Evolutionary conservation across 2,113 vertebrate genomes (phyloP).

Genomic region (Microtus pennsylvanicus): DNA sequence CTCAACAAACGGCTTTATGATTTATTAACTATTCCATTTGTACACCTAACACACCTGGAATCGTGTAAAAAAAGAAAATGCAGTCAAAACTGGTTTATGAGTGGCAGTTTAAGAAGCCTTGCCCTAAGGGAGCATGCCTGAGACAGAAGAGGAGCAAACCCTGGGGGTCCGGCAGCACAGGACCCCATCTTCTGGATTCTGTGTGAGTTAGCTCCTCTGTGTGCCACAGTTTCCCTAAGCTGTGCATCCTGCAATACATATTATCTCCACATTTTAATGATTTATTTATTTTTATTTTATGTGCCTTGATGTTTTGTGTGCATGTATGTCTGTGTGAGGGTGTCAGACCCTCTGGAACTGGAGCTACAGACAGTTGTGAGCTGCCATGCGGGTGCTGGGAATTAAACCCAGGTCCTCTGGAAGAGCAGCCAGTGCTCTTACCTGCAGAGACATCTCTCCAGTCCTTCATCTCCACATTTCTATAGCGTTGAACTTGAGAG

Average conservation of each 20-base stretch:
- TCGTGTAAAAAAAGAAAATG: neutral
- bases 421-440: neutral
- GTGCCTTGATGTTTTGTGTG: neutral
- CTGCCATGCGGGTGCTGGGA: neutral
- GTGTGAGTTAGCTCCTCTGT: neutral
- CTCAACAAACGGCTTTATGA: neutral
- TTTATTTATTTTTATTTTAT: neutral
- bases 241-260: too few relatives aligned
- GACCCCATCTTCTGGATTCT: neutral
- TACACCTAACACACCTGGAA: neutral
- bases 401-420: neutral
- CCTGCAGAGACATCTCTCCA: neutral
- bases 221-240: neutral
- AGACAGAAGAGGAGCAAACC: neutral
- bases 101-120: neutral
- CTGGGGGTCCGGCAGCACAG: neutral
- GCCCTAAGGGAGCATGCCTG: neutral
- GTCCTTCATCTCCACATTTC: neutral
- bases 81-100: neutral
- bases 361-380: neutral
- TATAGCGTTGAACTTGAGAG: neutral
- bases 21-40: neutral
- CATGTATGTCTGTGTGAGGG: neutral
- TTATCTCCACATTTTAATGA: neutral
- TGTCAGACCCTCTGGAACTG: neutral